Evolutionary conservation across 2,113 vertebrate species (phyloP).

Genomic region (Macquaria australasica): DNA sequence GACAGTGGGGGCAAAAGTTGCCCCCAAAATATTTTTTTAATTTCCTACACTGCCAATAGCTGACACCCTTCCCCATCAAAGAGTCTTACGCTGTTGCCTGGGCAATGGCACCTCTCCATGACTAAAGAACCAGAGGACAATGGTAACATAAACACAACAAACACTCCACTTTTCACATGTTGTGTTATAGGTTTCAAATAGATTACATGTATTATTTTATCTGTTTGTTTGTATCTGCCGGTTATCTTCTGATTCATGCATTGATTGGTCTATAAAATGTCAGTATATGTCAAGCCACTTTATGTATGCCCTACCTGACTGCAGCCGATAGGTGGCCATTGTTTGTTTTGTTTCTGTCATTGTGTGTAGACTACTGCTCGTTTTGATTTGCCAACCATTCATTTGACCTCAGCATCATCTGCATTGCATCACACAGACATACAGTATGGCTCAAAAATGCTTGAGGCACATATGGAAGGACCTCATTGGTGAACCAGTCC

Average conservation of each 20-base stretch:
- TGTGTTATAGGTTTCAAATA: neutral
- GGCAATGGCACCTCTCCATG: neutral
- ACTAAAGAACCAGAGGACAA: neutral
- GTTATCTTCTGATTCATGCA: neutral
- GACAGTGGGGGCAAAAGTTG: no score
- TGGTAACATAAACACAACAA: neutral
- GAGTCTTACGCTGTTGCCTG: neutral
- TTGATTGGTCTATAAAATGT: neutral
- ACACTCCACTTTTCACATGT: no score
- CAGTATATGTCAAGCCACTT: neutral
- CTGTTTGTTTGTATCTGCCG: neutral
- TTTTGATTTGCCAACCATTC: neutral
- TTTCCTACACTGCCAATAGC: neutral
- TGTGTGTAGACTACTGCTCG: neutral
- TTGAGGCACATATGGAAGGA: neutral
- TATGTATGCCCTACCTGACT: neutral
- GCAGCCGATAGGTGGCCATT: neutral
- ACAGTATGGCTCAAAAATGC: neutral
- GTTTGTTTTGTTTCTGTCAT: neutral
- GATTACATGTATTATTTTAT: neutral
- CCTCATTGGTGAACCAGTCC: constrained; percentile 2
- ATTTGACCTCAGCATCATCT: constrained; percentile 19
- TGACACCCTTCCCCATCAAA: neutral
- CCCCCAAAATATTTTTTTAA: no score
- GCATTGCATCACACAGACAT: neutral